These are phyloP conservation scores for Melinopterus prodromus DNA, from an alignment of 2,888 invertebrate genomes.

Conservation along the genomic window DNA sequence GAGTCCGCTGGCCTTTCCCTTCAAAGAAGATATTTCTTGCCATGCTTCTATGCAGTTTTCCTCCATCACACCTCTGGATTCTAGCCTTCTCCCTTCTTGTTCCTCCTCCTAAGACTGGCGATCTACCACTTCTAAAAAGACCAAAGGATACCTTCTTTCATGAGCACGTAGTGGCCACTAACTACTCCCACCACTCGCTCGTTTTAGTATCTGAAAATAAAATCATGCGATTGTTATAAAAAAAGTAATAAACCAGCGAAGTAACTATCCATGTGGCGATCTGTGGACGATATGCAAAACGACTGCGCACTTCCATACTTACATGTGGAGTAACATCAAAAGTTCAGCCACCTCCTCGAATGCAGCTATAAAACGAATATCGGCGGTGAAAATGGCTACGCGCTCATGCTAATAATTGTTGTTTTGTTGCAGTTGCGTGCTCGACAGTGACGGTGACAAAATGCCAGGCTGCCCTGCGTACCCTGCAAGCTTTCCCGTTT, in stretches of 20 bases:
- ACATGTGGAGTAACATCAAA: background rate
- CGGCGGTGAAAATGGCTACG: background rate
- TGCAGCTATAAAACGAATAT: background rate
- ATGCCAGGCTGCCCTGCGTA: slow-evolving; percentile 90
- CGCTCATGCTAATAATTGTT: slow-evolving; percentile 26
- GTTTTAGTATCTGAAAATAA: background rate
- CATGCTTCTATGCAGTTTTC: too few species aligned
- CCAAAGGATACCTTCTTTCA: too few species aligned
- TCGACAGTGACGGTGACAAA: slow-evolving; percentile 92
- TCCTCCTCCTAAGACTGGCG: too few species aligned
- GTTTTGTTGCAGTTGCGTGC: slow-evolving; percentile 82
- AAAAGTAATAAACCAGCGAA: background rate
- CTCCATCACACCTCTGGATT: too few species aligned
- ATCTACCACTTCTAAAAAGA: too few species aligned
- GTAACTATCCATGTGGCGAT: background rate
- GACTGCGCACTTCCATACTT: background rate
- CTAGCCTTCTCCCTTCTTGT: too few species aligned
- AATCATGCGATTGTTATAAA: background rate
- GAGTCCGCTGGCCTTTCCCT: too few species aligned
- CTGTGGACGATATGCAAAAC: background rate
- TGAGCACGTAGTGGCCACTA: too few species aligned
- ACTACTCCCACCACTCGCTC: background rate
- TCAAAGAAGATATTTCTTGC: too few species aligned
- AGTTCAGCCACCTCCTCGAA: background rate
- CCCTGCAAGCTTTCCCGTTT: slow-evolving; percentile 90